A percentile compares a stretch with the other conserved stretches of the same genome.
Evolutionary conservation across 2,797 vertebrate species (phyloP).

Genomic region (Natrix natrix): DNA sequence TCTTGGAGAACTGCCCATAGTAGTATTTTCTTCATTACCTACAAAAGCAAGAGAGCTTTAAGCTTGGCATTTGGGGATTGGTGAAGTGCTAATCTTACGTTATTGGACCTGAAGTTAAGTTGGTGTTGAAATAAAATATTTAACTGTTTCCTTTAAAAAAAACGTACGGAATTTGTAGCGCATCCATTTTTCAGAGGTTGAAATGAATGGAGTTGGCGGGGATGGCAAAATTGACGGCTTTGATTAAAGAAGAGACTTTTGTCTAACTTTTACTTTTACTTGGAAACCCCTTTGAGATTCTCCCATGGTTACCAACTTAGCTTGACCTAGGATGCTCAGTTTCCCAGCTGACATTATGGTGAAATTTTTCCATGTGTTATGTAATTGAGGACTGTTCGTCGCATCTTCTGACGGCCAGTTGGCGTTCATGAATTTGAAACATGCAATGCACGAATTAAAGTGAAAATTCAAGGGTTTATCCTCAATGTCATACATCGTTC

Average conservation of each 20-base stretch:
- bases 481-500: background rate
- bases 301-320: background rate
- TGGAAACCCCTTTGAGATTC: background rate
- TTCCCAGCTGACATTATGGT: background rate
- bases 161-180: constrained; percentile 14
- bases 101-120: constrained; percentile 45
- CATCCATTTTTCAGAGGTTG: constrained; percentile 4
- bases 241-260: background rate
- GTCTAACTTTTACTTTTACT: background rate
- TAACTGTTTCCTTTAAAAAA: constrained; percentile 28
- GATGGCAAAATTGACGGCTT: background rate
- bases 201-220: background rate
- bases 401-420: background rate
- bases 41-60: constrained; percentile 9
- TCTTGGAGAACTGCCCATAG: background rate
- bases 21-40: background rate
- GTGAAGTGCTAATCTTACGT: constrained; percentile 34
- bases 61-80: constrained; percentile 34
- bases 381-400: background rate
- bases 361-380: too few species aligned
- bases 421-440: background rate
- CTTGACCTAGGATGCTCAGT: background rate
- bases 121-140: constrained; percentile 40
- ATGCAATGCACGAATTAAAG: background rate
- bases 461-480: background rate